Conservation (phyloP, 35 echinoderm and acorn worm species). For the Ophioderma brevispina region DNA sequence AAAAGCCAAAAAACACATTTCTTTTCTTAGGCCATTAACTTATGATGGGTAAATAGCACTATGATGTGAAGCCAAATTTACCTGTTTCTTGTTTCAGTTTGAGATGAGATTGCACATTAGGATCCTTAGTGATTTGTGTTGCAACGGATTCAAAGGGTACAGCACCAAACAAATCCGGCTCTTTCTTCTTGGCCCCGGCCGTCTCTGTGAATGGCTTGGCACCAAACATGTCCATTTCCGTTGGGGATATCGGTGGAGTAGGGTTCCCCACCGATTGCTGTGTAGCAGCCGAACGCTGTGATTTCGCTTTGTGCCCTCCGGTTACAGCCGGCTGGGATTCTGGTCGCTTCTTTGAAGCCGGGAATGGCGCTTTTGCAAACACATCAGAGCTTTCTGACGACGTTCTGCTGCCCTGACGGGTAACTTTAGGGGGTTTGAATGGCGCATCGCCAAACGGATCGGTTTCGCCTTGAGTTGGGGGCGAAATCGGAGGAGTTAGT, state of each 20-base stretch:
- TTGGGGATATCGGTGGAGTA: conserved; percentile 94
- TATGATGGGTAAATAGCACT: too few species aligned
- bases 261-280: conserved; percentile 77
- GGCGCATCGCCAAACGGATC: conserved; percentile 82
- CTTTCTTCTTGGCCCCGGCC: not conserved
- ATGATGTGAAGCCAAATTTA: not conserved
- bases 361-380: conserved; percentile 95
- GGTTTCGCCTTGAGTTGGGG: conserved; percentile 67
- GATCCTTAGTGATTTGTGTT: conserved; percentile 17
- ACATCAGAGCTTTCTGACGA: conserved; percentile 91
- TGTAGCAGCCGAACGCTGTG: conserved; percentile 75
- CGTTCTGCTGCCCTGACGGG: conserved; percentile 78
- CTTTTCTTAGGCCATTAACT: too few species aligned
- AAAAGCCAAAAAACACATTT: too few species aligned
- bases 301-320: conserved; percentile 55
- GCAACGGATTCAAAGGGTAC: conserved; percentile 83
- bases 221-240: conserved; percentile 53
- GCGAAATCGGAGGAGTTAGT: conserved; percentile 93
- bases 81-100: conserved; percentile 35
- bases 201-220: not conserved
- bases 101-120: conserved; percentile 4
- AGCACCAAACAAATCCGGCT: conserved; percentile 85
- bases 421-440: conserved; percentile 59
- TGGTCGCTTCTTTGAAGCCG: conserved; percentile 67
- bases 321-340: conserved; percentile 58